These are phyloP conservation scores for Gryllus longicercus DNA, from an alignment of 2,888 invertebrate genomes.

Conservation along the genomic window DNA sequence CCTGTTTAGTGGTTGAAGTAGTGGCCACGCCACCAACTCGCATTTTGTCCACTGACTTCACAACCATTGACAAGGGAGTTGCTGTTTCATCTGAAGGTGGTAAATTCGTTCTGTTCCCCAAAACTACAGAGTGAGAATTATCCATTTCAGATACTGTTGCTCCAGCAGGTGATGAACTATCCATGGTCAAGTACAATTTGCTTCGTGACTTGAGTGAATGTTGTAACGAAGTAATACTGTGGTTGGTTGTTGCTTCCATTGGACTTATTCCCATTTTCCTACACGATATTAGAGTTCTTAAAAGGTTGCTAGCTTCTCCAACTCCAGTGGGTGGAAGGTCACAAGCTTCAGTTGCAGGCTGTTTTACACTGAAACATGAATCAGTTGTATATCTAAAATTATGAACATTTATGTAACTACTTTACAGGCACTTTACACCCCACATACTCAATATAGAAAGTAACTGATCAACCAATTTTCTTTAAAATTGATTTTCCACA, in stretches of 20 bases:
- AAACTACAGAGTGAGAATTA: constrained; percentile 37
- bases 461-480: too few relatives aligned
- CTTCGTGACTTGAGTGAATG: constrained; percentile 33
- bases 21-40: constrained; percentile 17
- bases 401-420: too few relatives aligned
- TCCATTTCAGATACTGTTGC: not conserved
- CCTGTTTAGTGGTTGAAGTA: constrained; percentile 41
- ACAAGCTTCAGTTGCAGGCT: not conserved
- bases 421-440: too few relatives aligned
- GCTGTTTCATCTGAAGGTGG: constrained; percentile 33
- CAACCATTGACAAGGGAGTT: constrained; percentile 19
- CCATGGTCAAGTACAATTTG: constrained; percentile 29
- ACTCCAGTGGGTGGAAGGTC: constrained; percentile 21
- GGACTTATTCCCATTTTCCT: constrained; percentile 66
- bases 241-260: constrained; percentile 21
- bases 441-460: too few relatives aligned
- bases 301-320: constrained; percentile 69
- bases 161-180: constrained; percentile 40
- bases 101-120: constrained; percentile 47
- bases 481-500: too few relatives aligned
- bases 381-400: too few relatives aligned
- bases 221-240: constrained; percentile 25
- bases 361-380: not conserved
- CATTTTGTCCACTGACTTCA: constrained; percentile 21
- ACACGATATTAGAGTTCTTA: constrained; percentile 73